Evolutionary conservation across 2,797 vertebrate species (phyloP).

Genomic region (Gobionotothen gibberifrons): DNA sequence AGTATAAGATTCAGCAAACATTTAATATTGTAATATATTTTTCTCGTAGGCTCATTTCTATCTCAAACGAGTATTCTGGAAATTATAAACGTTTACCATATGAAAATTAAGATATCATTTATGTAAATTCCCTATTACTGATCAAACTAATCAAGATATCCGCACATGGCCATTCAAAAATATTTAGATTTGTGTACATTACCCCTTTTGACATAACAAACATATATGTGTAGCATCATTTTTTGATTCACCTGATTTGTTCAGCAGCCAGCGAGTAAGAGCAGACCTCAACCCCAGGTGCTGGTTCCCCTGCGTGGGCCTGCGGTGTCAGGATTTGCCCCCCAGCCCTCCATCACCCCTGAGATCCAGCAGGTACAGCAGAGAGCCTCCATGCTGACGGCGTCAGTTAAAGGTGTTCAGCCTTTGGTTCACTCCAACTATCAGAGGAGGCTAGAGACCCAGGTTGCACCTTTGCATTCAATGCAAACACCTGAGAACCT

Average conservation of each 20-base stretch:
- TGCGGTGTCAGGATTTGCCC: constrained; percentile 34
- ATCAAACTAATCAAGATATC: no score
- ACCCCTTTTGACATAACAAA: neutral
- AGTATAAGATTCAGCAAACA: no score
- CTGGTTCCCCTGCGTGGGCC: constrained; percentile 72
- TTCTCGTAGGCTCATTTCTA: no score
- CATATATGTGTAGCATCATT: neutral
- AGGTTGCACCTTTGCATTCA: neutral
- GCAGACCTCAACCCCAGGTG: constrained; percentile 73
- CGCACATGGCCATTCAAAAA: no score
- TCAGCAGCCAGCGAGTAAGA: constrained; percentile 57
- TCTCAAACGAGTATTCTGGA: no score
- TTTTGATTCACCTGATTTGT: neutral
- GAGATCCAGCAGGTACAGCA: constrained; percentile 69
- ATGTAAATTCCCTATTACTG: neutral
- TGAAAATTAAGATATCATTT: neutral
- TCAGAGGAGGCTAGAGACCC: constrained; percentile 61
- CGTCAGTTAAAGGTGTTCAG: constrained; percentile 75
- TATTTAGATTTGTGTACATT: no score
- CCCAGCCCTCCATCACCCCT: constrained; percentile 19
- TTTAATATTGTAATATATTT: no score
- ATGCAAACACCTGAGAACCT: constrained; percentile 28
- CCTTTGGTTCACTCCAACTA: constrained; percentile 63
- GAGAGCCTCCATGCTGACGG: constrained; percentile 60
- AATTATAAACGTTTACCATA: no score